These are phyloP conservation scores for Lycodopsis pacificus DNA, from an alignment of 2,797 vertebrate species.

Conservation along the genomic window DNA sequence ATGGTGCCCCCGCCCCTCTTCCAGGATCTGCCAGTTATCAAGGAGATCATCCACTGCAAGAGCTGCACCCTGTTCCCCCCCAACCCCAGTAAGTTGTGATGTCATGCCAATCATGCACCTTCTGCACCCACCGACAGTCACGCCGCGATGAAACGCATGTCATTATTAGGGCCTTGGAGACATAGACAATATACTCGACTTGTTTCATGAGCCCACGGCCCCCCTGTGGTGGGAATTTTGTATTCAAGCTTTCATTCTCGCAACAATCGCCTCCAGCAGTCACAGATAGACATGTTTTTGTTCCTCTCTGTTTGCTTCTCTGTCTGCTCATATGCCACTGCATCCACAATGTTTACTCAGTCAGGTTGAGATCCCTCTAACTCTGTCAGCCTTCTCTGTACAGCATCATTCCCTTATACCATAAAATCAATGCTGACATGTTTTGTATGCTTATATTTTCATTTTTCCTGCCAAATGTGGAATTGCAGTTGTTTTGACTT, in stretches of 20 bases:
- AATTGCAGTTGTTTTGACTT: background rate
- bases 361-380: background rate
- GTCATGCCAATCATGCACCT: background rate
- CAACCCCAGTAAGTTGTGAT: slow-evolving; percentile 90
- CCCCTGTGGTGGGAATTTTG: background rate
- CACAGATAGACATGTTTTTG: background rate
- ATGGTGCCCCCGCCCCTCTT: slow-evolving; percentile 90
- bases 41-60: slow-evolving; percentile 98
- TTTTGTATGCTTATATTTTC: background rate
- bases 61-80: slow-evolving; percentile 96
- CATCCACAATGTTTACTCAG: background rate
- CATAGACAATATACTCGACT: background rate
- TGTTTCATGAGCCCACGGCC: background rate
- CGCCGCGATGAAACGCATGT: background rate
- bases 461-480: background rate
- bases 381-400: background rate
- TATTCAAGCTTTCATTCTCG: background rate
- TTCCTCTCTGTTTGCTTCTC: background rate
- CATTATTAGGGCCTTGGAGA: background rate
- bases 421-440: too few species aligned
- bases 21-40: slow-evolving; percentile 90
- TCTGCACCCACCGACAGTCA: background rate
- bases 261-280: background rate
- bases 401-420: background rate
- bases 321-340: background rate